These are phyloP conservation scores for Hippoglossus stenolepis DNA, from an alignment of 2,113 vertebrate species.

Conservation along the genomic window DNA sequence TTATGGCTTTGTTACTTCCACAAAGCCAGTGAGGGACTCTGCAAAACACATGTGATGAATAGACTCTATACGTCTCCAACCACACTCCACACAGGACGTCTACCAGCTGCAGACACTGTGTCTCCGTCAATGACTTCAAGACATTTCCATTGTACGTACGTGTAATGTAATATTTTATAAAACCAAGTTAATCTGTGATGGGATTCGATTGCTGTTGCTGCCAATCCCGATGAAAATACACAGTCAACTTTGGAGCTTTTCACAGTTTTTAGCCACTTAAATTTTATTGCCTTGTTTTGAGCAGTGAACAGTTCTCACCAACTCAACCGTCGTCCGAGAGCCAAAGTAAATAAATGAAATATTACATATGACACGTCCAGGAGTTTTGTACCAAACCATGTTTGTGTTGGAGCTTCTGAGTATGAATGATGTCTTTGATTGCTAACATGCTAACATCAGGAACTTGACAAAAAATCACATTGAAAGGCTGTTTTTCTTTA, in stretches of 20 bases:
- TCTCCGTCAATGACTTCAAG: background rate
- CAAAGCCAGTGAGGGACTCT: conserved; percentile 48
- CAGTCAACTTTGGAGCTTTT: background rate
- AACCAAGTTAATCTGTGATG: background rate
- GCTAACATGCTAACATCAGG: background rate
- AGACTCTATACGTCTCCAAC: conserved; percentile 2
- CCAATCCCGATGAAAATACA: background rate
- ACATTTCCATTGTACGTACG: background rate
- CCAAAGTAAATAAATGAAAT: background rate
- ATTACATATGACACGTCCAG: background rate
- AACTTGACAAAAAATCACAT: background rate
- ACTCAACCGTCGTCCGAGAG: background rate
- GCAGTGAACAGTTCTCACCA: background rate
- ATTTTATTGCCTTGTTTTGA: background rate
- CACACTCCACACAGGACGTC: background rate
- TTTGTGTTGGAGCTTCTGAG: background rate
- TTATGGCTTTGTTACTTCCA: conserved; percentile 43
- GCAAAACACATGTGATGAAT: conserved; percentile 62
- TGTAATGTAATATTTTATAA: conserved; percentile 1
- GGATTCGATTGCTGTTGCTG: background rate
- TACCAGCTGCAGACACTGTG: conserved; percentile 5
- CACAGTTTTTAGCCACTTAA: background rate
- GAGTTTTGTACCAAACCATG: background rate
- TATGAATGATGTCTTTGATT: too few species aligned
- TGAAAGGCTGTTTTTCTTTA: background rate